Conservation (phyloP, 2,888 invertebrate species). For the Drosophila parthenogenetica region DNA sequence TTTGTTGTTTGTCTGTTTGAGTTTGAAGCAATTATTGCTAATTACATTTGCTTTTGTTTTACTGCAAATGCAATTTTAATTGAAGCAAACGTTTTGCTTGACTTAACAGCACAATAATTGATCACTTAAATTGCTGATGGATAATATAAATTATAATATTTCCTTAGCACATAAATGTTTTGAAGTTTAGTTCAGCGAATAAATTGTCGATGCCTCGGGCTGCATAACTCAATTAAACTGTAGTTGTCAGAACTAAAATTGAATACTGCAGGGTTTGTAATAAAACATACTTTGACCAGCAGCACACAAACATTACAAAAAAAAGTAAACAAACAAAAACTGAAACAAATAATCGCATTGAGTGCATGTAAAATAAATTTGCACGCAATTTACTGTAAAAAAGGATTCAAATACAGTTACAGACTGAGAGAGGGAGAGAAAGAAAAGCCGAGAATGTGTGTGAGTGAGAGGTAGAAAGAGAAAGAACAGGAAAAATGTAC, state of each 20-base stretch:
- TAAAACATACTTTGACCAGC: conserved; percentile 19
- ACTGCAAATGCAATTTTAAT: conserved; percentile 43
- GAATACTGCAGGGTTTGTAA: conserved; percentile 6
- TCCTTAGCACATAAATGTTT: background rate
- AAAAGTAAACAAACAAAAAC: conserved; percentile 21
- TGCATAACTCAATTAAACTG: conserved; percentile 56
- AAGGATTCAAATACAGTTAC: background rate
- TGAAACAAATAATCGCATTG: conserved; percentile 43
- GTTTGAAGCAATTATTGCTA: conserved; percentile 55
- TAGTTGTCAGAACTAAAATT: conserved; percentile 19
- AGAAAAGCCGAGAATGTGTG: background rate
- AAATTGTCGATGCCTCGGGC: conserved; percentile 42
- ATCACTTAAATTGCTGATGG: conserved; percentile 4
- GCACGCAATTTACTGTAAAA: conserved; percentile 56
- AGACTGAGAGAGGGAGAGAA: background rate
- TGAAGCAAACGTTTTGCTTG: conserved; percentile 6
- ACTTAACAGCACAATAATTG: conserved; percentile 11
- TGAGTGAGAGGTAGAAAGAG: background rate
- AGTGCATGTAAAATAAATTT: conserved; percentile 48
- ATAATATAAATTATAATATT: conserved; percentile 38
- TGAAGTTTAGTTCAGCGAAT: conserved; percentile 16
- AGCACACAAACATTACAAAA: conserved; percentile 31
- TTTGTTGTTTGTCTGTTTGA: conserved; percentile 37
- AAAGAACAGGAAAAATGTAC: conserved; percentile 17
- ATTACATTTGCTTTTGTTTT: conserved; percentile 55